A percentile compares a stretch with the other conserved stretches of the same genome.
phyloP scores from a whole-genome alignment of 2,113 vertebrate genomes.

The Spea multiplicata region DNA sequence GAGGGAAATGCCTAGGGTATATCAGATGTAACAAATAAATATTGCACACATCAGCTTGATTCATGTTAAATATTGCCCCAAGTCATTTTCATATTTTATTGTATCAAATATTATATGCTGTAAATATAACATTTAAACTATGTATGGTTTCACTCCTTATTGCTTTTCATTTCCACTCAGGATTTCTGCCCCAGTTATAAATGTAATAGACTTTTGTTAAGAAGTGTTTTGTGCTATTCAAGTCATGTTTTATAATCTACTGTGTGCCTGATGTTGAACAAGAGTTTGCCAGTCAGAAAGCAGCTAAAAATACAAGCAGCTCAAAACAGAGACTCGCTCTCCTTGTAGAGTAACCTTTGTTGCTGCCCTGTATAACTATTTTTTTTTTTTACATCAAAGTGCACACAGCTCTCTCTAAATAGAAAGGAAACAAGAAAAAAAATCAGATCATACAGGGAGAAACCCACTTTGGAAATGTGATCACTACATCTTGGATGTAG shows the following conservation, averaged over 20 bases:
- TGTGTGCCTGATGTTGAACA: not conserved
- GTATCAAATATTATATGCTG: not conserved
- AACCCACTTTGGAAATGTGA: too few species aligned
- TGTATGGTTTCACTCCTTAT: not conserved
- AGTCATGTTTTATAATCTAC: not conserved
- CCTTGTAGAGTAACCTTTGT: not conserved
- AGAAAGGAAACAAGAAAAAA: not conserved
- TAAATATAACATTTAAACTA: not conserved
- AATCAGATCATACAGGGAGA: not conserved
- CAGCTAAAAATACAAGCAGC: slow-evolving; percentile 14
- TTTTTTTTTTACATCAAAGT: slow-evolving; percentile 8
- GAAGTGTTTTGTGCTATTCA: not conserved
- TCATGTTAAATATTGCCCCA: too few species aligned
- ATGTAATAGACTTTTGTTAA: not conserved
- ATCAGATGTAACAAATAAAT: too few species aligned
- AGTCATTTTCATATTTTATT: too few species aligned
- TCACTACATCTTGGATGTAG: too few species aligned
- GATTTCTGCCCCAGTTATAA: not conserved
- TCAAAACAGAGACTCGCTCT: not conserved
- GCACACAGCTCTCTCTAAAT: not conserved
- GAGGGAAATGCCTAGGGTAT: too few species aligned
- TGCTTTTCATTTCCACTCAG: not conserved
- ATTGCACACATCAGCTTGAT: too few species aligned
- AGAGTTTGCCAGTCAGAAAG: not conserved
- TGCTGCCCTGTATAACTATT: not conserved